Base-by-base conservation (phyloP, 1,140 invertebrate genomes). In the Protaetia brevitarsis region DNA sequence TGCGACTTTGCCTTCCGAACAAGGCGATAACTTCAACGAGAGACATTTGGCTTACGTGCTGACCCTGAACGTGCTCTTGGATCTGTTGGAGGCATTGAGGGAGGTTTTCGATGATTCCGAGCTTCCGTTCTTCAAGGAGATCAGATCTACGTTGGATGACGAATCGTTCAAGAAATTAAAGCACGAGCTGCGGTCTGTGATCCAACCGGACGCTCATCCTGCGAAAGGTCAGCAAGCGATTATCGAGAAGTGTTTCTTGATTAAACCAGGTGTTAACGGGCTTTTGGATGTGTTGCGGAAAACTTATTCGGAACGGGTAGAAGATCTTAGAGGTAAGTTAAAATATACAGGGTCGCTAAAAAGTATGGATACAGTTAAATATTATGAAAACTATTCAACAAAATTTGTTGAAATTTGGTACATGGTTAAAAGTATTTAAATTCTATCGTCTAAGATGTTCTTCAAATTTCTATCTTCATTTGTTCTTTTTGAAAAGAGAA, bases 241-340 rank as follows among this genome's bases (percentile, higher is more conserved):
- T 60, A 83, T 89, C 64, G 91, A 95, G 79, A 84, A 93, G 71
- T 91, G 90, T 75, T 94, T 93, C 79, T 92, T 93, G 28, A 88
- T 97, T 2, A 93, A 90, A 79, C 81, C 84, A 19, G 85, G 87
- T 19, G 82, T 91, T 26, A 91, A 88, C 72, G 87, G 87, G 1
- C 79, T 92, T 34, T 78, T 95, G 61, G 93, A 95, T 77, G 79
- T 94, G 16, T 85, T 89, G n/a, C 79, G 92, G 69, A 84, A 87
- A 76, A 86, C 86, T 0, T 94, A 93, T 76, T 88, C 87, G 19
- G 90, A 94, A 76, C 78, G 91, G 1, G 84, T 93, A 37, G 86
- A 89, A 45, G 89, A 94, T 70, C 89, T 95, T 78, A 83, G 85
- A 63, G 74, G 87, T 89, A 75, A 78, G n/a, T n/a, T n/a, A n/a